Evolutionary conservation across 2,888 invertebrate species (phyloP), one percentile per base, ranked within the genome.

Genomic region (Notodonta ziczac): DNA sequence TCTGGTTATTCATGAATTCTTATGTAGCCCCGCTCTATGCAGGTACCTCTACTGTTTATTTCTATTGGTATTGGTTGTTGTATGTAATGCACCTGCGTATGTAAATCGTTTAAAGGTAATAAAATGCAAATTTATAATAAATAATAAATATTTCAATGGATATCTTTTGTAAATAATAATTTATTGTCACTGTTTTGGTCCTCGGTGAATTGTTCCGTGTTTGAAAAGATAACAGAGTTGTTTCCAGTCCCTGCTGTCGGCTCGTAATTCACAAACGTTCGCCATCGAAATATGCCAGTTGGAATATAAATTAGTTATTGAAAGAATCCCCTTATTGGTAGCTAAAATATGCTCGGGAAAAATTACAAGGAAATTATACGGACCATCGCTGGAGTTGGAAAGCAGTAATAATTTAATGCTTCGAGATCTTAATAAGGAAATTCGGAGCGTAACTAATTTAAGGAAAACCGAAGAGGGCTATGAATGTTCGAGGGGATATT

Each of bases 181-280:
- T 46, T 46, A 46, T 46, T 10, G 10, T 5, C 12, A 12, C 42
- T 42, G 5, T 5, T 46, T 5, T 13, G 13, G n/a, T 46, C 46
- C n/a, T n/a, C 10, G n/a, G 10, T n/a, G 6, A 46, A 13, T 46
- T 13, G 46, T 46, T 46, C n/a, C 46, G 46, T 46, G 46, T 46
- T 46, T 46, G n/a, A 46, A 46, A 46, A n/a, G 46, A 46, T 46
- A 46, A 6, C 46, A 56, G 24, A 24, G 56, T 54, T 68, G 56
- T 68, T 65, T 59, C 56, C 48, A 42, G 48, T 24, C 56, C 42
- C 60, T 60, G 63, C 51, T 59, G n/a, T 44, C 14, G 16, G 35
- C 35, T 46, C 58, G 51, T 56, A 59, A 62, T 66, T 71, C 52
- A 62, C 51, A 59, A 64, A 61, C 48, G 46, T 61, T 64, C 58